phyloP scores from a whole-genome alignment of 2,888 invertebrate genomes.

The Lasioglossum malachurum region DNA sequence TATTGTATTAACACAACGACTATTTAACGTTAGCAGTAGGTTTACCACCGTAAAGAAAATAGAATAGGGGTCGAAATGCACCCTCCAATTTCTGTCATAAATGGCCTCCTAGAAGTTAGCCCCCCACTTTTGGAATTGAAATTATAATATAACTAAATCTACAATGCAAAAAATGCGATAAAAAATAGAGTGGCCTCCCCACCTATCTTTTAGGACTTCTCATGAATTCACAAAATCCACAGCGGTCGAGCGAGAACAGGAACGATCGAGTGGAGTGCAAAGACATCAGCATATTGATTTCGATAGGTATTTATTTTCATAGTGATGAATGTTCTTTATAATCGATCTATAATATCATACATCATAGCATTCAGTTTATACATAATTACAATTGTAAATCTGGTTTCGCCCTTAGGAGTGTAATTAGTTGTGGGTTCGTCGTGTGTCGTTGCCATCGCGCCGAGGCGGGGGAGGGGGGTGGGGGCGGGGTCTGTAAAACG shows the following conservation, averaged over 20 bases:
- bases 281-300: slow-evolving; percentile 66
- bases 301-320: slow-evolving; percentile 82
- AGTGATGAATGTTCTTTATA: slow-evolving; percentile 84
- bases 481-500: not conserved
- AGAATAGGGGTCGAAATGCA: no score
- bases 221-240: no score
- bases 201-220: no score
- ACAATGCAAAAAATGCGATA: no score
- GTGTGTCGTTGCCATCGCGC: slow-evolving; percentile 63
- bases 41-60: no score
- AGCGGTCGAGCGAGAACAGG: not conserved
- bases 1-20: no score
- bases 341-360: slow-evolving; percentile 85
- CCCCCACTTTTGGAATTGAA: no score
- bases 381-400: slow-evolving; percentile 84
- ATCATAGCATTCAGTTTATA: slow-evolving; percentile 85
- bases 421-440: slow-evolving; percentile 78
- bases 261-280: not conserved
- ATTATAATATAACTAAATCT: no score
- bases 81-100: no score
- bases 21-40: no score
- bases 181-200: no score
- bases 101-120: no score
- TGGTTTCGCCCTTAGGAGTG: slow-evolving; percentile 75
- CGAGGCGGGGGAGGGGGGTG: slow-evolving; percentile 25